These are phyloP conservation scores for Agrotis segetum DNA, from an alignment of 2,888 invertebrate genomes.

Conservation along the genomic window DNA sequence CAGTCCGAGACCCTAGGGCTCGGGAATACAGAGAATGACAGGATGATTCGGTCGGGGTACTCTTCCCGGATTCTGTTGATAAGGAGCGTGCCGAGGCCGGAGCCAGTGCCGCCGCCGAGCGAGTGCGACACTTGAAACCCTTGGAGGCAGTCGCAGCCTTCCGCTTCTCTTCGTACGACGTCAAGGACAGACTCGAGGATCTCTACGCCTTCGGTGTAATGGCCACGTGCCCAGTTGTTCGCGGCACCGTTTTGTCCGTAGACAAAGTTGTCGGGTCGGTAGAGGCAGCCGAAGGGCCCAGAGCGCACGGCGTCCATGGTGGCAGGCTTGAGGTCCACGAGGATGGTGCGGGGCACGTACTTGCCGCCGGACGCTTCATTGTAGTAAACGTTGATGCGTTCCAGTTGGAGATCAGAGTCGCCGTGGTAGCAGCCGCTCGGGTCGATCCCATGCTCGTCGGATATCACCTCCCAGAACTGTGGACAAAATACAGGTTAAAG, in stretches of 20 bases:
- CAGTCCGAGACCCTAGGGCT: slow-evolving; percentile 95
- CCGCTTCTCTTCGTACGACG: slow-evolving; percentile 95
- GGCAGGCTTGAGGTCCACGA: slow-evolving; percentile 84
- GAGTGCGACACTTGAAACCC: slow-evolving; percentile 97
- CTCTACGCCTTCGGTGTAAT: slow-evolving; percentile 98
- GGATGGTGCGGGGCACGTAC: slow-evolving; percentile 85
- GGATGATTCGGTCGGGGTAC: slow-evolving; percentile 96
- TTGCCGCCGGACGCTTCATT: slow-evolving; percentile 92
- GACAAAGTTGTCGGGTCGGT: slow-evolving; percentile 97
- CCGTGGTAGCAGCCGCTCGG: slow-evolving; percentile 93
- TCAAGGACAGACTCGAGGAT: slow-evolving; percentile 95
- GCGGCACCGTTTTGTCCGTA: slow-evolving; percentile 91
- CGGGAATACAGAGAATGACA: slow-evolving; percentile 95
- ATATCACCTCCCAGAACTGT: slow-evolving; percentile 95
- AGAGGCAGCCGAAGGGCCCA: slow-evolving; percentile 96
- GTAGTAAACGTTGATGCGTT: slow-evolving; percentile 95
- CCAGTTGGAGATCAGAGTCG: slow-evolving; percentile 93
- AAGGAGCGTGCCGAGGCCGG: slow-evolving; percentile 92
- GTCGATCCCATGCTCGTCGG: slow-evolving; percentile 95
- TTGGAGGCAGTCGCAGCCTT: slow-evolving; percentile 97
- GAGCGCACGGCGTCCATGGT: slow-evolving; percentile 97
- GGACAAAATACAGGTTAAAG: slow-evolving; percentile 35
- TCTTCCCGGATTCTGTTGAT: slow-evolving; percentile 97
- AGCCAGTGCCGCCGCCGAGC: slow-evolving; percentile 88
- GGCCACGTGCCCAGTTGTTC: slow-evolving; percentile 92